phyloP scores from a whole-genome alignment of 2,888 invertebrate genomes.

The Thera obeliscata region DNA sequence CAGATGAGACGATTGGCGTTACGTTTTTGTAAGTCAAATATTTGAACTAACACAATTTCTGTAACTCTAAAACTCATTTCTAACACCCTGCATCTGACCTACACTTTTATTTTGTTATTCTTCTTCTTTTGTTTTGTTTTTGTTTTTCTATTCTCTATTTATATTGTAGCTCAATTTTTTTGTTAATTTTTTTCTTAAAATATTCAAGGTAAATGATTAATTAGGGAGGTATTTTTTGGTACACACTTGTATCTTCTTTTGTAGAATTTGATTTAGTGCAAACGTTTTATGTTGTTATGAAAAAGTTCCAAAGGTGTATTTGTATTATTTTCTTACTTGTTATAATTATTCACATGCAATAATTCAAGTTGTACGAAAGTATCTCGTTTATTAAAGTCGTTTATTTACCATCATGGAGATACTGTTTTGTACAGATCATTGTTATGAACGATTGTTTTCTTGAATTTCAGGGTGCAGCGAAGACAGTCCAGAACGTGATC shows the following conservation, averaged over 20 bases:
- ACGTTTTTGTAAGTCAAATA: conserved; percentile 29
- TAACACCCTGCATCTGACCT: conserved; percentile 23
- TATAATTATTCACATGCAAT: too few relatives aligned
- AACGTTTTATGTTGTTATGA: too few relatives aligned
- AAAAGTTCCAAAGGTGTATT: too few relatives aligned
- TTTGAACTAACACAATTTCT: conserved; percentile 27
- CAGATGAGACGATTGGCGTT: conserved; percentile 30
- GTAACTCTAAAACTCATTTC: conserved; percentile 17
- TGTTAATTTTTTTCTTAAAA: too few relatives aligned
- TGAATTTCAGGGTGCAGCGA: conserved; percentile 88
- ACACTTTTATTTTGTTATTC: conserved; percentile 20
- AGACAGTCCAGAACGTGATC: conserved; percentile 88
- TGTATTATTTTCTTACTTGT: too few relatives aligned
- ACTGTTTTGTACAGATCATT: background rate
- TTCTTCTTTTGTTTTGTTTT: conserved; percentile 6
- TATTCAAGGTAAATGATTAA: too few relatives aligned
- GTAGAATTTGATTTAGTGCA: too few relatives aligned
- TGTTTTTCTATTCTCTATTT: conserved; percentile 16
- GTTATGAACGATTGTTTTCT: conserved; percentile 6
- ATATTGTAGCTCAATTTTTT: background rate
- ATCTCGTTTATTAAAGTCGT: background rate
- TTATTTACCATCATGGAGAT: background rate
- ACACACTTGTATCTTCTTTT: too few relatives aligned
- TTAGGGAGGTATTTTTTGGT: too few relatives aligned
- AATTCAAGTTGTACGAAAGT: background rate